Percentiles rank a stretch among this genome's conserved stretches.
phyloP scores from a whole-genome alignment of 2,888 invertebrate species.

The Phyllotreta cruciferae region DNA sequence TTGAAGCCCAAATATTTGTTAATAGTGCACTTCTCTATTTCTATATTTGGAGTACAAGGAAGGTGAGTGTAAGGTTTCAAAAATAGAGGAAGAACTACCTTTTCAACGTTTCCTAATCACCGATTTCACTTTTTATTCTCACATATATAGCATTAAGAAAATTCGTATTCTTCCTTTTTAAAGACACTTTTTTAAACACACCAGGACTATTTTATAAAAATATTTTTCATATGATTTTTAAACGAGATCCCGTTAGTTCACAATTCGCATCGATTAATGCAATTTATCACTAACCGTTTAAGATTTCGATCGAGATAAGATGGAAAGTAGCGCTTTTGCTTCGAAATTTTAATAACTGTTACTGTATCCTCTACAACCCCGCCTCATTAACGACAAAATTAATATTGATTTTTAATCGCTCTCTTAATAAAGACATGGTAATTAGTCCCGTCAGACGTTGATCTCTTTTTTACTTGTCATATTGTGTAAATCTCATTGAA shows the following conservation, averaged over 20 bases:
- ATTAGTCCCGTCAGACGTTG: constrained; percentile 14
- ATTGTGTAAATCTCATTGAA: no score
- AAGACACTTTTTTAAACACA: no score
- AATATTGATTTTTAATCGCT: constrained; percentile 32
- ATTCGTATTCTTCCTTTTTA: no score
- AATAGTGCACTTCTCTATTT: constrained; percentile 31
- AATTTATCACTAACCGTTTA: constrained; percentile 15
- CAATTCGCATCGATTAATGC: no score
- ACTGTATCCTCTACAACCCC: constrained; percentile 21
- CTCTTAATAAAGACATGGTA: constrained; percentile 31
- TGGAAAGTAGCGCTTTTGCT: constrained; percentile 26
- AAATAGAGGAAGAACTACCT: constrained; percentile 25
- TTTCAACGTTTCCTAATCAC: constrained; percentile 29
- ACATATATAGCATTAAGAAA: no score
- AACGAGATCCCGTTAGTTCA: no score
- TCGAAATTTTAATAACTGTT: constrained; percentile 29
- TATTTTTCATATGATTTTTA: no score
- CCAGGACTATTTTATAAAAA: no score
- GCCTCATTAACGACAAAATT: constrained; percentile 28
- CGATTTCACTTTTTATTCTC: constrained; percentile 14
- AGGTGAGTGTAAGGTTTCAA: constrained; percentile 29
- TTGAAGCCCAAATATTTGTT: constrained; percentile 39
- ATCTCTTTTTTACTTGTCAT: no score
- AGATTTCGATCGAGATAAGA: constrained; percentile 32
- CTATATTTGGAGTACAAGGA: constrained; percentile 16